These are phyloP conservation scores for Heliopora coerulea DNA, from an alignment of 92 coral and sea anemone genomes.

Conservation along the genomic window DNA sequence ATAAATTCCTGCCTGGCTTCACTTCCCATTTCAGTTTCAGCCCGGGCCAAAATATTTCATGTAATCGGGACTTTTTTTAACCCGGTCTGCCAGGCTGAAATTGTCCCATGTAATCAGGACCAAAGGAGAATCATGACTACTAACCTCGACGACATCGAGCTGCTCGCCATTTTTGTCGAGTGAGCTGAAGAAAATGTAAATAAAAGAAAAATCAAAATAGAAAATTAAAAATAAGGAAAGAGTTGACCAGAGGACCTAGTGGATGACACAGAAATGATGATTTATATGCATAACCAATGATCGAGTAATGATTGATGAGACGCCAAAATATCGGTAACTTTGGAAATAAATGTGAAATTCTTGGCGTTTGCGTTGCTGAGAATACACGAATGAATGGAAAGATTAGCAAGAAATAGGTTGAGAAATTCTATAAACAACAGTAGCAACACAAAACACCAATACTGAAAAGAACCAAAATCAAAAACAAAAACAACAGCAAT, in stretches of 20 bases:
- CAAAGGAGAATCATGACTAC: neutral
- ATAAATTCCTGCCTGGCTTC: too few species aligned
- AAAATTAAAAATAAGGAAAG: neutral
- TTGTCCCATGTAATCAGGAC: too few species aligned
- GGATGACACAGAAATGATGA: constrained; percentile 29
- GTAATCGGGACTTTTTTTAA: too few species aligned
- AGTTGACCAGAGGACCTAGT: constrained; percentile 25
- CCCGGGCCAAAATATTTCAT: too few species aligned
- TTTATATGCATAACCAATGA: constrained; percentile 18
- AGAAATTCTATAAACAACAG: neutral
- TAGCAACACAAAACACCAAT: neutral
- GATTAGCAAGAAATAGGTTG: neutral
- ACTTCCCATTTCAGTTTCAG: too few species aligned
- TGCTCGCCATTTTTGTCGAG: constrained; percentile 8
- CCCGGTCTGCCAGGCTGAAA: too few species aligned
- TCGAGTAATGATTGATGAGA: constrained; percentile 10
- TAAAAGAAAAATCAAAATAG: neutral
- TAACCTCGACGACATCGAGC: constrained; percentile 16
- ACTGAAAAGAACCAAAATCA: too few species aligned
- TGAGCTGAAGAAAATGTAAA: constrained; percentile 15
- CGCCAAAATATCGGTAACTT: neutral
- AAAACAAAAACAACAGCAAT: too few species aligned
- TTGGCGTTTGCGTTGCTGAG: constrained; percentile 7
- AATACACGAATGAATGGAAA: neutral
- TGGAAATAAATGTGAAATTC: neutral